These are phyloP conservation scores for Actinemys pallida DNA, from an alignment of 2,113 vertebrate species.

Conservation along the genomic window DNA sequence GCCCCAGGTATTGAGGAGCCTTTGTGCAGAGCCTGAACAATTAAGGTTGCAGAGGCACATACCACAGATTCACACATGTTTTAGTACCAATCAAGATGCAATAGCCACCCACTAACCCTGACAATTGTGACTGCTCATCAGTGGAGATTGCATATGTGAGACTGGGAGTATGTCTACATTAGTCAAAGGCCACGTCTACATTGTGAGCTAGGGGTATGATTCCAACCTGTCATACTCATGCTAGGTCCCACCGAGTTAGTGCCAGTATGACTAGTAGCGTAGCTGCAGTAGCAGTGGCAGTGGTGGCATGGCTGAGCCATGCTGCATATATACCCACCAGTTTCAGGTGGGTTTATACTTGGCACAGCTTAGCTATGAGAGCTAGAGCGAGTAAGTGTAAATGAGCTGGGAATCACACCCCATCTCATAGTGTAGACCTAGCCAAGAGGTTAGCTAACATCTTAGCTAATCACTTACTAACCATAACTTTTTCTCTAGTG, in stretches of 20 bases:
- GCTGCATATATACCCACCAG: background rate
- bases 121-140: background rate
- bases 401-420: background rate
- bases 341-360: background rate
- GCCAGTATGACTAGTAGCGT: background rate
- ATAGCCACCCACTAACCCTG: background rate
- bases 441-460: background rate
- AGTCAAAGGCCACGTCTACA: background rate
- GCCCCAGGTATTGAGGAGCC: background rate
- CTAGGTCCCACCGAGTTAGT: background rate
- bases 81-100: background rate
- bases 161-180: background rate
- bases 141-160: accelerated
- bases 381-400: background rate
- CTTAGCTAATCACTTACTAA: background rate
- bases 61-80: background rate
- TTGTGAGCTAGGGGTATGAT: background rate
- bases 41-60: background rate
- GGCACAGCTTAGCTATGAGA: background rate
- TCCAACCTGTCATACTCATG: background rate
- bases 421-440: background rate
- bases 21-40: background rate
- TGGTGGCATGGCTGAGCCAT: background rate
- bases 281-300: background rate
- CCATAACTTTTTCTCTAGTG: background rate